phyloP scores from a whole-genome alignment of 2,888 invertebrate species.

The Aporophyla nigra region DNA sequence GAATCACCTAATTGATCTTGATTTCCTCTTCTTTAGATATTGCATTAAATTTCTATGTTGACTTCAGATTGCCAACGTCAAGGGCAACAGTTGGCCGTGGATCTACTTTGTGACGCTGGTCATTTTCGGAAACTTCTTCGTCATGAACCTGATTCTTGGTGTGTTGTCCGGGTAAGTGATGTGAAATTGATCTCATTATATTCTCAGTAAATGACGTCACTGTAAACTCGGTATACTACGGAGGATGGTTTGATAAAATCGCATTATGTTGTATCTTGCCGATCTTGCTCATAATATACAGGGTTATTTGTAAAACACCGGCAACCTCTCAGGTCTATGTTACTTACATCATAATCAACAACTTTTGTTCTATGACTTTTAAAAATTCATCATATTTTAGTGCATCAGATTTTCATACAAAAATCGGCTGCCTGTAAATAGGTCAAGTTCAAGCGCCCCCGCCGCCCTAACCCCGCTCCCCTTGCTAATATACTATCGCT shows the following conservation, averaged over 20 bases:
- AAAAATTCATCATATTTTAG: too few species aligned
- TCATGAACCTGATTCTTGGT: slow-evolving; percentile 99
- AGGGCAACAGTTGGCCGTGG: slow-evolving; percentile 99
- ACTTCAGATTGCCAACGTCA: slow-evolving; percentile 97
- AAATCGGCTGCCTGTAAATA: too few species aligned
- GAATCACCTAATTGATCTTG: neutral
- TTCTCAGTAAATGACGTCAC: neutral
- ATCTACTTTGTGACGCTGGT: slow-evolving; percentile 99
- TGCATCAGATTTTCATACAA: too few species aligned
- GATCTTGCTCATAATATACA: neutral
- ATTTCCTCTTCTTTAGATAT: neutral
- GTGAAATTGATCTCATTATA: neutral
- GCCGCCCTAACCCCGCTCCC: too few species aligned
- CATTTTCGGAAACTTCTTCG: slow-evolving; percentile 99
- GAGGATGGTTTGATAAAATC: neutral
- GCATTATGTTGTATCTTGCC: neutral
- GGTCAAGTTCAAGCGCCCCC: too few species aligned
- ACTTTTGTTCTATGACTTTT: too few species aligned
- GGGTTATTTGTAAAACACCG: too few species aligned
- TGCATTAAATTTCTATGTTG: neutral
- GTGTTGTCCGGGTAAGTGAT: slow-evolving; percentile 98
- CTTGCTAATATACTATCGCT: too few species aligned
- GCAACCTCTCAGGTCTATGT: too few species aligned
- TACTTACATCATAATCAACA: too few species aligned
- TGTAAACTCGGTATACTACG: neutral